These are phyloP conservation scores for Encarsia formosa DNA, from an alignment of 2,888 invertebrate species.

Conservation along the genomic window DNA sequence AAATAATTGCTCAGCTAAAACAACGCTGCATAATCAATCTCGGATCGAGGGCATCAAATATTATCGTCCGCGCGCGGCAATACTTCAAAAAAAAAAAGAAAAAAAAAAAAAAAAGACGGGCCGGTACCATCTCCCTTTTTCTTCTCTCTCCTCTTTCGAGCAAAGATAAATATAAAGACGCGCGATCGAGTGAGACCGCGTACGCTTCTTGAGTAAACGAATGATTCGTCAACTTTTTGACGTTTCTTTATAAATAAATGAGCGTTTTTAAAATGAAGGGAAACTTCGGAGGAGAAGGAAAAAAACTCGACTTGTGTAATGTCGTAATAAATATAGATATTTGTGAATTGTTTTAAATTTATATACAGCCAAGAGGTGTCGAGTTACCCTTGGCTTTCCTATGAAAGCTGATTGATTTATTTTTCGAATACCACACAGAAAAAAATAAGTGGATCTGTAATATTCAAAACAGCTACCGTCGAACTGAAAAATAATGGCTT, in stretches of 20 bases:
- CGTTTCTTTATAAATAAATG: conserved; percentile 29
- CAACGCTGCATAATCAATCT: conserved; percentile 17
- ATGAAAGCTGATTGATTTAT: too few relatives aligned
- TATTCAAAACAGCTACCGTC: too few relatives aligned
- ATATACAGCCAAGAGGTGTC: too few relatives aligned
- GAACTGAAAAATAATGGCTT: too few relatives aligned
- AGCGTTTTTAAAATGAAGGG: background rate
- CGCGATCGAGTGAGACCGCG: too few relatives aligned
- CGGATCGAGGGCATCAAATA: conserved; percentile 22
- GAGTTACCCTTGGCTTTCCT: too few relatives aligned
- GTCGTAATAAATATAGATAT: too few relatives aligned
- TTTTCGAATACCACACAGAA: too few relatives aligned
- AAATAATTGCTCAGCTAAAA: conserved; percentile 26
- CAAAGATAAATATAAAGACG: conserved; percentile 26
- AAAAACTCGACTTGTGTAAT: conserved; percentile 8
- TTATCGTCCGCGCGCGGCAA: conserved; percentile 16
- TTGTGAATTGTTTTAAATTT: too few relatives aligned
- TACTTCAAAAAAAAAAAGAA: conserved; percentile 20
- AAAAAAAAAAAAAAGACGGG: too few relatives aligned
- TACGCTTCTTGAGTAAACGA: conserved; percentile 29
- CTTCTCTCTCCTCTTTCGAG: conserved; percentile 21
- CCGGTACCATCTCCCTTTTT: too few relatives aligned
- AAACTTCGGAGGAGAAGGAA: background rate
- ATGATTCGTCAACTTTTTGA: conserved; percentile 29
- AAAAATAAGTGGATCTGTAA: too few relatives aligned